Conservation (phyloP, 2,888 invertebrate genomes). For the Mythimna impura region DNA sequence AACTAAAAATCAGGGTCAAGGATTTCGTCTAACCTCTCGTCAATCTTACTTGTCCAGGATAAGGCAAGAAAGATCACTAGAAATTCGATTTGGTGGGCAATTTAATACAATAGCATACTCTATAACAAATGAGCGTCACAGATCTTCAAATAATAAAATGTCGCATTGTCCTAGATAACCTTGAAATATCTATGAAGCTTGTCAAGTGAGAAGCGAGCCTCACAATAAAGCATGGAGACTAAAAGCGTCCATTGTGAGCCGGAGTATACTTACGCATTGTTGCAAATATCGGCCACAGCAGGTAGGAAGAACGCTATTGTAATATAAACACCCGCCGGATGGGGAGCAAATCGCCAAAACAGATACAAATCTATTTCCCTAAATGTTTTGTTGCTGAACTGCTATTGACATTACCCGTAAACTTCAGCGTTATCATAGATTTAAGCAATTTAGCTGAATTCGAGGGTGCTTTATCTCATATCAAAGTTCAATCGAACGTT, state of each 20-base stretch:
- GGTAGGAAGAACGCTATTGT: slow-evolving; percentile 79
- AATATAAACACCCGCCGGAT: slow-evolving; percentile 66
- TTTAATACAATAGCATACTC: slow-evolving; percentile 25
- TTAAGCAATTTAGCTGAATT: slow-evolving; percentile 49
- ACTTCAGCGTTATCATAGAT: slow-evolving; percentile 57
- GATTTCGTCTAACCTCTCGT: slow-evolving; percentile 60
- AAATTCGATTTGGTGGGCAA: slow-evolving; percentile 11
- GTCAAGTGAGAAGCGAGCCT: slow-evolving; percentile 47
- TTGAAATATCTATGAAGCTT: slow-evolving; percentile 54
- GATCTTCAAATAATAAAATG: slow-evolving; percentile 26
- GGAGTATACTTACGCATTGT: slow-evolving; percentile 70
- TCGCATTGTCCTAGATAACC: slow-evolving; percentile 47
- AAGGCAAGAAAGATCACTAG: slow-evolving; percentile 1
- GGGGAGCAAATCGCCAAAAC: slow-evolving; percentile 70
- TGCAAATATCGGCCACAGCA: slow-evolving; percentile 71
- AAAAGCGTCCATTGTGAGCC: slow-evolving; percentile 62
- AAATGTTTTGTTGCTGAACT: slow-evolving; percentile 68
- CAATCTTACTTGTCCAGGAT: slow-evolving; percentile 13
- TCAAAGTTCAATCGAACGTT: slow-evolving; percentile 50
- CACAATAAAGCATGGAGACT: slow-evolving; percentile 60
- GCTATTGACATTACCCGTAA: slow-evolving; percentile 69
- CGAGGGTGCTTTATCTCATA: slow-evolving; percentile 47
- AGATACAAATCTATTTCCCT: slow-evolving; percentile 70
- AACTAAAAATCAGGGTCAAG: slow-evolving; percentile 74
- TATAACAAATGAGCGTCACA: slow-evolving; percentile 29